Percentiles rank a stretch among this genome's conserved stretches.
Conservation (phyloP, 2,888 invertebrate species). For the Stenchaetothrips biformis region DNA sequence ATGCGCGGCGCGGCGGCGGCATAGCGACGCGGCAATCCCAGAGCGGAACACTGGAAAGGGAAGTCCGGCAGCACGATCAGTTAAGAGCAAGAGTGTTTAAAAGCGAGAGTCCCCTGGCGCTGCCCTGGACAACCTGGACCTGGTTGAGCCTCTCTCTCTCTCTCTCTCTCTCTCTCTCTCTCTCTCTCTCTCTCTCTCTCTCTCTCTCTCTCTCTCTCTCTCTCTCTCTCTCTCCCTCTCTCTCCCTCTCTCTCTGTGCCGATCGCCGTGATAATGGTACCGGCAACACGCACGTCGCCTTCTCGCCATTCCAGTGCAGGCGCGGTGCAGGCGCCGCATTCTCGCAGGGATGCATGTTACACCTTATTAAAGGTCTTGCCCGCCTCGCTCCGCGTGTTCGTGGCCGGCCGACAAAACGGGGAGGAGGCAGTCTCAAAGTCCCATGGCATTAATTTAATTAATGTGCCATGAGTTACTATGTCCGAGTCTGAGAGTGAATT, state of each 20-base stretch:
- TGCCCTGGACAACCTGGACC: background rate
- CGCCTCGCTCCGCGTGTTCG: no score
- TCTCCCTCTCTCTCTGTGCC: background rate
- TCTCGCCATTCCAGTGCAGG: no score
- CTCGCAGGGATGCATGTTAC: no score
- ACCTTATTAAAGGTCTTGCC: no score
- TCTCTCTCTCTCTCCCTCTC: conserved; percentile 1
- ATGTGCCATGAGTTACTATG: no score
- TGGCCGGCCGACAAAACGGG: no score
- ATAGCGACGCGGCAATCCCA: no score
- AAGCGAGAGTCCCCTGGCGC: background rate
- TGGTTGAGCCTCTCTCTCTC: background rate
- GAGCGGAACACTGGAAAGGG: background rate
- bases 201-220: background rate
- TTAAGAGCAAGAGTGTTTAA: conserved; percentile 19
- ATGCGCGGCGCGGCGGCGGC: no score
- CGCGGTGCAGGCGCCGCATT: no score
- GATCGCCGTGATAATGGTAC: conserved; percentile 2
- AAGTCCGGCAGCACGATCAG: background rate
- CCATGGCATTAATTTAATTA: no score
- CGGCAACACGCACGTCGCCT: background rate
- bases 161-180: background rate
- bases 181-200: background rate
- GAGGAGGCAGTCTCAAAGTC: no score
- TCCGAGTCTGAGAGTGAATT: no score